These are phyloP conservation scores for Aurelia aurita DNA, from an alignment of 30 jellyfish, hydroid and myxozoan genomes.

Conservation along the genomic window DNA sequence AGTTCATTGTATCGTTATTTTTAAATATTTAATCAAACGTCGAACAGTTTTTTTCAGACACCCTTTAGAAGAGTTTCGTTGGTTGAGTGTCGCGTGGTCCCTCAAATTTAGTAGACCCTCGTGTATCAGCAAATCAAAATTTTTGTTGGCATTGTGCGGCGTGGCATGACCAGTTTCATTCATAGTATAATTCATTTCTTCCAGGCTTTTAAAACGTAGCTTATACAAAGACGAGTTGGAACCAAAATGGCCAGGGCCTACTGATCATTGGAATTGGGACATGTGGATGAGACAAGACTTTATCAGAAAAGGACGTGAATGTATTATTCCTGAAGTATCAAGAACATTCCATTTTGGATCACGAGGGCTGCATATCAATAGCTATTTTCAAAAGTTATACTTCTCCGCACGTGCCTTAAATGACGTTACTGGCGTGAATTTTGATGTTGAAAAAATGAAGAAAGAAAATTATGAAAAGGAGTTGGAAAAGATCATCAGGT, in stretches of 20 bases:
- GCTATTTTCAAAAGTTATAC: constrained; percentile 73
- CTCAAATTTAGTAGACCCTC: too few species aligned
- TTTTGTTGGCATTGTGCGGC: too few species aligned
- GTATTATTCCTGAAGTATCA: constrained; percentile 96
- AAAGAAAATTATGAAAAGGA: constrained; percentile 85
- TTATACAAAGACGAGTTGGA: constrained; percentile 82
- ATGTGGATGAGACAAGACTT: constrained; percentile 94
- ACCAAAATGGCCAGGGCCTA: constrained; percentile 87
- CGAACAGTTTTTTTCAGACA: too few species aligned
- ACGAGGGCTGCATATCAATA: constrained; percentile 80
- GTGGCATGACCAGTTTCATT: too few species aligned
- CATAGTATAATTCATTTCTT: neutral
- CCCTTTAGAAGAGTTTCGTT: too few species aligned
- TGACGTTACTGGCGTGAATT: constrained; percentile 73
- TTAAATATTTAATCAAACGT: too few species aligned
- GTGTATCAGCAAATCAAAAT: too few species aligned
- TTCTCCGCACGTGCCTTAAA: constrained; percentile 85
- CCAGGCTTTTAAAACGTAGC: constrained; percentile 47
- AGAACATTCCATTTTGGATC: constrained; percentile 99
- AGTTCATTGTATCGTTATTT: too few species aligned
- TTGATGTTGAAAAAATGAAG: constrained; percentile 69
- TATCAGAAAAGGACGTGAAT: constrained; percentile 97
- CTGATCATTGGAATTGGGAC: constrained; percentile 95
- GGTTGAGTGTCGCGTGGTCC: too few species aligned
- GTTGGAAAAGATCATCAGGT: constrained; percentile 76